Evolutionary conservation across 2,113 vertebrate genomes (phyloP).

Genomic region (Centropristis striata): DNA sequence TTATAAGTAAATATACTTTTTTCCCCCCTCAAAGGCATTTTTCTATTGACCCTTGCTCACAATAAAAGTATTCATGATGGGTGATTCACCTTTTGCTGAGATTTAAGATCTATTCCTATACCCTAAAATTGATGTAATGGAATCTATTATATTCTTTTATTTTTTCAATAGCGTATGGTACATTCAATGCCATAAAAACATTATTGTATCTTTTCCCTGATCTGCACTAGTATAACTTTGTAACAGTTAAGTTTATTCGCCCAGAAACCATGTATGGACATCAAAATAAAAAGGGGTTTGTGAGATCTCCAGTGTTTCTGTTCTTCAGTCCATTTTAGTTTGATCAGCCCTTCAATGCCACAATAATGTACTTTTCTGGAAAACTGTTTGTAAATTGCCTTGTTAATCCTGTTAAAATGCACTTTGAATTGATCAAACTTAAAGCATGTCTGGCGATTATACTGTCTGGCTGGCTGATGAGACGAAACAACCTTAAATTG

Average conservation of each 20-base stretch:
- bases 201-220: not conserved
- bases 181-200: not conserved
- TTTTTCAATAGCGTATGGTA: not conserved
- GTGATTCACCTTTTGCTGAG: not conserved
- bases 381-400: slow-evolving; percentile 27
- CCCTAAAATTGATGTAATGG: not conserved
- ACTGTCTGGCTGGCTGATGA: slow-evolving; percentile 31
- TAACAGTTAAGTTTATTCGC: not conserved
- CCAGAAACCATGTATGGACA: not conserved
- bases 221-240: not conserved
- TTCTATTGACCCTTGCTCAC: not conserved
- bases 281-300: slow-evolving; percentile 1
- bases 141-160: not conserved
- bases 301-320: not conserved
- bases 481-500: slow-evolving; percentile 35
- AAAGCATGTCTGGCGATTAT: slow-evolving; percentile 34
- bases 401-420: slow-evolving; percentile 39
- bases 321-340: slow-evolving; percentile 5
- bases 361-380: not conserved
- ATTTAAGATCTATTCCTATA: not conserved
- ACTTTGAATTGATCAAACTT: slow-evolving; percentile 40
- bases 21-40: not conserved
- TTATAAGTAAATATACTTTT: not conserved
- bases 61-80: not conserved
- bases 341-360: not conserved